Base-by-base conservation (phyloP, 2,797 vertebrate genomes). In the Rallus crepitans region DNA sequence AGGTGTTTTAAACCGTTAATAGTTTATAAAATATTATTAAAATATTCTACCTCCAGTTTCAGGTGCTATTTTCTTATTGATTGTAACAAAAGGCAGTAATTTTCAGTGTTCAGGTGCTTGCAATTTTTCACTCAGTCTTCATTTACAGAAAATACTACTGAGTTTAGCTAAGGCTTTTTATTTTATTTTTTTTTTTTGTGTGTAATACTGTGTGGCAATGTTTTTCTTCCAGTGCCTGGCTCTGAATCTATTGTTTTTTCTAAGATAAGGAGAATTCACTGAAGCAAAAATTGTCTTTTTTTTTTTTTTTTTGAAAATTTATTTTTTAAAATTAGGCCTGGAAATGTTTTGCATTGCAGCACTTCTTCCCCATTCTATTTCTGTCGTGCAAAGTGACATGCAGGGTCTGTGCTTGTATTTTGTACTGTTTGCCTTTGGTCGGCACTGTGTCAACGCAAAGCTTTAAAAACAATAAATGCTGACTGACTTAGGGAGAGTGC, bases 371-470 rank as follows among this genome's bases (percentile, higher is more conserved):
- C 23, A 17, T 91, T 87, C 76, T 78, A 0, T 87, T 96, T 77
- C 69, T 89, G 23, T 76, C 90, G 65, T 86, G 56, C 56, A 42
- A 82, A 91, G 55, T 88, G 61, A n/a, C 33, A 8, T 57, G 48
- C 53, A 53, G 80, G 27, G 21, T 73, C 56, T 64, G 52, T 83
- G 55, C 66, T 83, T 94, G 52, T 83, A 56, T 95, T 93, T 92
- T 84, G 59, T 85, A 45, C 52, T 69, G 59, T 95, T 95, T 95
- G 77, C 76, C 80, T 94, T 94, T 93, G 82, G 69, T 88, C 2
- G 18, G 76, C 79, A 81, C 85, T 71, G n/a, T 91, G 86, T 75
- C 80, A 86, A 75, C 0, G 0, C 50, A 75, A 50, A 92, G 39
- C 75, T 73, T 79, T 75, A 78, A 91, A 66, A 86, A 57, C 18